These are phyloP conservation scores for Sitophilus oryzae DNA, from an alignment of 1,140 invertebrate genomes.

Conservation along the genomic window DNA sequence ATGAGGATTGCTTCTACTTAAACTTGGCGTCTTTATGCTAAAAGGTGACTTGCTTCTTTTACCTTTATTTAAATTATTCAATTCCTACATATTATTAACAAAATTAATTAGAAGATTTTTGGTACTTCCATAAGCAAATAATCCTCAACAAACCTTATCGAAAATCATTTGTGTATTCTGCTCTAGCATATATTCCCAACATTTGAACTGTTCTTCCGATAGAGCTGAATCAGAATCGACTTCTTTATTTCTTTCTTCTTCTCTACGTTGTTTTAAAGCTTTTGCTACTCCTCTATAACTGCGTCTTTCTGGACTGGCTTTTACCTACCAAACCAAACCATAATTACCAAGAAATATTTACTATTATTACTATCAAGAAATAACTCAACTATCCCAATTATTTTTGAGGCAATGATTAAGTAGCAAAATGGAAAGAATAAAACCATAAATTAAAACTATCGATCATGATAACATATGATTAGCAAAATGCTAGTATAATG, in stretches of 20 bases:
- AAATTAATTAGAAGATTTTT: neutral
- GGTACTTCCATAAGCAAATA: neutral
- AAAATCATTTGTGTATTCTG: constrained; percentile 84
- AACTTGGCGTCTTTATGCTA: constrained; percentile 47
- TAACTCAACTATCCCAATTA: too few relatives aligned
- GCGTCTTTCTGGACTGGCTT: constrained; percentile 44
- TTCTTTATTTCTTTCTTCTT: constrained; percentile 49
- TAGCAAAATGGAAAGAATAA: too few relatives aligned
- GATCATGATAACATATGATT: too few relatives aligned
- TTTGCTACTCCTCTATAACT: constrained; percentile 53
- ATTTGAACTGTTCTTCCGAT: constrained; percentile 83
- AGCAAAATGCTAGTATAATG: too few relatives aligned
- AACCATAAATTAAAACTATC: too few relatives aligned
- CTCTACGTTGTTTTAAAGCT: constrained; percentile 49
- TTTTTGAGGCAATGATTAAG: too few relatives aligned
- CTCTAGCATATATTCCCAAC: constrained; percentile 89
- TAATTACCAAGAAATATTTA: too few relatives aligned
- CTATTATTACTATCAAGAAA: too few relatives aligned
- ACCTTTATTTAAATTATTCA: constrained; percentile 67
- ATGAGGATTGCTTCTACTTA: constrained; percentile 55
- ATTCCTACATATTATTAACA: constrained; percentile 50
- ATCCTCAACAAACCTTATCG: constrained; percentile 62
- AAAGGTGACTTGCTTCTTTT: constrained; percentile 48
- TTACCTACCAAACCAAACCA: constrained; percentile 30
- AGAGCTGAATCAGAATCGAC: constrained; percentile 52